These are phyloP conservation scores for Polyodon spathula DNA, from an alignment of 2,113 vertebrate species.

Conservation along the genomic window DNA sequence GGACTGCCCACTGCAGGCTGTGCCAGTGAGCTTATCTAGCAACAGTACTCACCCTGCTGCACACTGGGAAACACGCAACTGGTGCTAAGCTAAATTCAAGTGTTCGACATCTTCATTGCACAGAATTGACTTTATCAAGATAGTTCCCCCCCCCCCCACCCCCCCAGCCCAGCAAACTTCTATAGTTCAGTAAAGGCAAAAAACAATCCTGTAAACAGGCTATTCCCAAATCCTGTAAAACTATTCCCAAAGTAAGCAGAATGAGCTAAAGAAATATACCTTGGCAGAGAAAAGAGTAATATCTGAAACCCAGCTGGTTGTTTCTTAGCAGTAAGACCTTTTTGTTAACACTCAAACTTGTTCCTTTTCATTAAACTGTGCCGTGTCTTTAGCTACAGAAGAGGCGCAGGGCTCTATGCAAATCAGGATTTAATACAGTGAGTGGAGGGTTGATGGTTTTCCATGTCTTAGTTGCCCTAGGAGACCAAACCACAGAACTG, in stretches of 20 bases:
- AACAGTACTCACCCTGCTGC: conserved; percentile 28
- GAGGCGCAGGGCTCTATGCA: too few species aligned
- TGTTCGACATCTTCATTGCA: neutral
- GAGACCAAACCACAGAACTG: too few species aligned
- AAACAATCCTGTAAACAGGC: conserved; percentile 5
- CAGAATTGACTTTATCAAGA: neutral
- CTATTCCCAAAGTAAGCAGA: conserved; percentile 1
- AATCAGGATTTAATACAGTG: too few species aligned
- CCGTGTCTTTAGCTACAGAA: neutral
- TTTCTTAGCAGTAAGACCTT: conserved; percentile 2
- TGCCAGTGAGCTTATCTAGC: conserved; percentile 13
- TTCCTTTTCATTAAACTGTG: neutral
- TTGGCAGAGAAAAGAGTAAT: conserved; percentile 10
- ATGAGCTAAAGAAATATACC: neutral
- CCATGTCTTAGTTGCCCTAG: too few species aligned
- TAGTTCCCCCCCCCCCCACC: neutral
- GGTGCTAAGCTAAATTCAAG: neutral
- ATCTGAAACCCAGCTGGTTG: neutral
- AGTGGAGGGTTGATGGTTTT: too few species aligned
- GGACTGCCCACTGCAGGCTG: conserved; percentile 28
- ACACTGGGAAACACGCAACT: conserved; percentile 12
- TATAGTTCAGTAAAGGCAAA: neutral
- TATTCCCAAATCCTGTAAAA: neutral
- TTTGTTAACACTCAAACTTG: conserved; percentile 6
- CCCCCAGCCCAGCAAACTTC: neutral